Percentiles rank a stretch among this genome's conserved stretches.
These are phyloP conservation scores for Eudasyphora cyanicolor DNA, from an alignment of 2,888 invertebrate genomes.

Conservation along the genomic window DNA sequence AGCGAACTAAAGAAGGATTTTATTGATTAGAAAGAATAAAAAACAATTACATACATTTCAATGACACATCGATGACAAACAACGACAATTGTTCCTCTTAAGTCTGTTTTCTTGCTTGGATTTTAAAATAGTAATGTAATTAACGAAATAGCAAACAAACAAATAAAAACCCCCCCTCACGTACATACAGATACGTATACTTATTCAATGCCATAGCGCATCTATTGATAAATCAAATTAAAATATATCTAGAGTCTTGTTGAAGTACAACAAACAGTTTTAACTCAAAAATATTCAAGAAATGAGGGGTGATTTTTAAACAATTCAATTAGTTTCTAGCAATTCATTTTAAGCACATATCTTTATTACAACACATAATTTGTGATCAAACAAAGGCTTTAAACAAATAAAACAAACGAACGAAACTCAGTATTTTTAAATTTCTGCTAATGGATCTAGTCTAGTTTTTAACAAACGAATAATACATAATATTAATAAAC, in stretches of 20 bases:
- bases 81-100: slow-evolving; percentile 12
- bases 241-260: not conserved
- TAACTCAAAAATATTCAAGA: not conserved
- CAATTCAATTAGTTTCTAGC: slow-evolving; percentile 29
- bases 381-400: slow-evolving; percentile 55
- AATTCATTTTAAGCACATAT: slow-evolving; percentile 54
- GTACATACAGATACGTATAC: not conserved
- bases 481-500: slow-evolving; percentile 4
- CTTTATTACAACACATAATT: slow-evolving; percentile 48
- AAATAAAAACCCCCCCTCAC: slow-evolving; percentile 3
- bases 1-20: not conserved
- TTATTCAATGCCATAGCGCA: not conserved
- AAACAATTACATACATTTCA: slow-evolving; percentile 29
- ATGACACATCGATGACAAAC: slow-evolving; percentile 1
- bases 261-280: not conserved
- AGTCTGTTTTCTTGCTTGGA: slow-evolving; percentile 20
- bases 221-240: not conserved
- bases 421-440: slow-evolving; percentile 34
- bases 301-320: not conserved
- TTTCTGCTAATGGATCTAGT: slow-evolving; percentile 21
- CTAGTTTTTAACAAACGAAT: slow-evolving; percentile 14
- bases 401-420: slow-evolving; percentile 15
- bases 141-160: slow-evolving; percentile 10
- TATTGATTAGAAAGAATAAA: not conserved
- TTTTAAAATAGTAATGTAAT: slow-evolving; percentile 16